phyloP scores from a whole-genome alignment of 2,113 vertebrate genomes.

The Chroicocephalus ridibundus region DNA sequence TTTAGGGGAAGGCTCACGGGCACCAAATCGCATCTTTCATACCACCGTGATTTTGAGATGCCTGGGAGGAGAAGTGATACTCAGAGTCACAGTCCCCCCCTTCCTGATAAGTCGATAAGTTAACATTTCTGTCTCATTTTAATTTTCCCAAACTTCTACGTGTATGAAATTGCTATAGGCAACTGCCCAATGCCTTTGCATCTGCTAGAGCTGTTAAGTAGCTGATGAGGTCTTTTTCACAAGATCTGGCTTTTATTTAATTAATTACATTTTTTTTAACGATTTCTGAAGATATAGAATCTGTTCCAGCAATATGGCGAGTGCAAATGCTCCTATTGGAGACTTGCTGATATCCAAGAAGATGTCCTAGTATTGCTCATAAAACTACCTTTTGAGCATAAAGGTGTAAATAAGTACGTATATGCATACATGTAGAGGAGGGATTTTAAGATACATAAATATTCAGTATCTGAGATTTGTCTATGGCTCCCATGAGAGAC shows the following conservation, averaged over 20 bases:
- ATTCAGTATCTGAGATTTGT: background rate
- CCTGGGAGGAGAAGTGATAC: slow-evolving; percentile 28
- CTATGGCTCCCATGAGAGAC: background rate
- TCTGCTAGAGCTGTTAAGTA: slow-evolving; percentile 54
- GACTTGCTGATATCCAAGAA: background rate
- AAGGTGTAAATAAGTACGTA: background rate
- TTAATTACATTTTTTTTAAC: background rate
- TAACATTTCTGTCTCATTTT: slow-evolving; percentile 32
- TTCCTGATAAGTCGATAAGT: background rate
- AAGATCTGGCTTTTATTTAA: slow-evolving; percentile 50
- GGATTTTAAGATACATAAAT: background rate
- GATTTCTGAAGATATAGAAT: slow-evolving; percentile 46
- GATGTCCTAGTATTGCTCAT: background rate
- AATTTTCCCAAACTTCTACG: slow-evolving; percentile 39
- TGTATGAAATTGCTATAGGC: slow-evolving; percentile 45
- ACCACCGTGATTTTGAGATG: background rate
- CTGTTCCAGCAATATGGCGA: slow-evolving; percentile 57
- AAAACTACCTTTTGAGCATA: background rate
- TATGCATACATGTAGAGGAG: background rate
- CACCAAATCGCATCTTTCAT: background rate
- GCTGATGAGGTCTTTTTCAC: slow-evolving; percentile 60
- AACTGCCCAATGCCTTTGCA: slow-evolving; percentile 59
- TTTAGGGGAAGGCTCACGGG: background rate
- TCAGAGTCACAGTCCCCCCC: background rate
- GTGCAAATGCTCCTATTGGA: slow-evolving; percentile 43